Evolutionary conservation across 1,140 invertebrate species (phyloP).

Genomic region (Sminthurinus signatus): DNA sequence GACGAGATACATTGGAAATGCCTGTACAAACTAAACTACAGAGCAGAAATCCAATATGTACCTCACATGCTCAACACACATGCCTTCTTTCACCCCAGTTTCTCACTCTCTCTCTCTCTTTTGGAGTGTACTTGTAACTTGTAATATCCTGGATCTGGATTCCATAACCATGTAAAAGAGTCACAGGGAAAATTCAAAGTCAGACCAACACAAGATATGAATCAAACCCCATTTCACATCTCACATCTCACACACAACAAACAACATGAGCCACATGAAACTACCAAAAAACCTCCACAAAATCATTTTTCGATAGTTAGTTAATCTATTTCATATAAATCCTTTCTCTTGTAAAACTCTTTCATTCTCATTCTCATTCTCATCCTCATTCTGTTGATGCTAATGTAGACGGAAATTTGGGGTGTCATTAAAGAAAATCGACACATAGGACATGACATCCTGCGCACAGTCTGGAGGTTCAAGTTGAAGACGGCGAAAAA

Average conservation of each 20-base stretch:
- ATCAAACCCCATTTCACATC: slow-evolving; percentile 11
- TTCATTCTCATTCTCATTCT: too few relatives aligned
- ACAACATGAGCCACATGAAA: slow-evolving; percentile 24
- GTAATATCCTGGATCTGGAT: too few relatives aligned
- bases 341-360: too few relatives aligned
- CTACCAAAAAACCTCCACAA: slow-evolving; percentile 22
- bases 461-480: background rate
- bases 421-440: slow-evolving; percentile 31
- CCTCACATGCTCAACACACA: slow-evolving; percentile 7
- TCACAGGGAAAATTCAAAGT: background rate
- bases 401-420: slow-evolving; percentile 33
- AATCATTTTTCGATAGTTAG: slow-evolving; percentile 37
- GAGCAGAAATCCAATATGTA: too few relatives aligned
- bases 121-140: too few relatives aligned
- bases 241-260: too few relatives aligned
- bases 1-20: too few relatives aligned
- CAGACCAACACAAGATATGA: too few relatives aligned
- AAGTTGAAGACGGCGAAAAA: too few relatives aligned
- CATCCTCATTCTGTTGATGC: too few relatives aligned
- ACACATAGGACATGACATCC: slow-evolving; percentile 32
- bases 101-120: background rate
- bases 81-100: slow-evolving; percentile 16
- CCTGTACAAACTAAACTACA: too few relatives aligned
- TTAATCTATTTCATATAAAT: slow-evolving; percentile 1
- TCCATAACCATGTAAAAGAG: background rate